phyloP scores from a whole-genome alignment of 2,888 invertebrate genomes.

The Caenorhabditis sp. region DNA sequence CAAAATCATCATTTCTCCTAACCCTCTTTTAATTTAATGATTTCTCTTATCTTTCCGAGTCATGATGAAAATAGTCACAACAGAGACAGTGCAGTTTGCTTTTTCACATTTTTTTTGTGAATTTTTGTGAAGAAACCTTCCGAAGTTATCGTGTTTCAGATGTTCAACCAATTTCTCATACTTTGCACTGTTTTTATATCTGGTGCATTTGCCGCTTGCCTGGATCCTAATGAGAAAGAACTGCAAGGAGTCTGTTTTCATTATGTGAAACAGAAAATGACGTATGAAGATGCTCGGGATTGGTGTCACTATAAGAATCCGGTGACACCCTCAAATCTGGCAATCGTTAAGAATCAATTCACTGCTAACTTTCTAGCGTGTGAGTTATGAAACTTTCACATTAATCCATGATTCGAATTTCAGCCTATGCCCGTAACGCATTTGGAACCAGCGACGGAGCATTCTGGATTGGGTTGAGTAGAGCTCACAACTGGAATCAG shows the following conservation, averaged over 20 bases:
- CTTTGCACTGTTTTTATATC: not conserved
- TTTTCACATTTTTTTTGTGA: too few relatives aligned
- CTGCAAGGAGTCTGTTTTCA: slow-evolving; percentile 22
- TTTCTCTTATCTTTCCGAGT: not conserved
- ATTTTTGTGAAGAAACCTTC: not conserved
- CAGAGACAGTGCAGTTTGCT: too few relatives aligned
- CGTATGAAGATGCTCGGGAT: slow-evolving; percentile 17
- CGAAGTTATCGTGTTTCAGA: slow-evolving; percentile 2
- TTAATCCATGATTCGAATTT: not conserved
- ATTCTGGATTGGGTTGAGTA: slow-evolving; percentile 39
- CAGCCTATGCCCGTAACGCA: slow-evolving; percentile 20
- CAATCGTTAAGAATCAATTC: slow-evolving; percentile 16
- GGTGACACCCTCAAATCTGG: slow-evolving; percentile 6
- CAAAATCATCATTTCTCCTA: slow-evolving; percentile 18
- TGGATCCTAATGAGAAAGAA: slow-evolving; percentile 21
- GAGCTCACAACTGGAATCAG: slow-evolving; percentile 15
- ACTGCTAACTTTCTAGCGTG: slow-evolving; percentile 18
- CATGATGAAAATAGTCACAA: not conserved
- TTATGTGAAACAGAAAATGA: slow-evolving; percentile 27
- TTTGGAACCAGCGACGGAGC: slow-evolving; percentile 11
- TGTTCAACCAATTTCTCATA: not conserved
- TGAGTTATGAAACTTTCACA: not conserved
- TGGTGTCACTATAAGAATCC: slow-evolving; percentile 33
- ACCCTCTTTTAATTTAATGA: not conserved
- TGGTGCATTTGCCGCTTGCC: not conserved